Evolutionary conservation across 2,888 invertebrate genomes (phyloP).

Genomic region (Dasysyrphus tricinctus): DNA sequence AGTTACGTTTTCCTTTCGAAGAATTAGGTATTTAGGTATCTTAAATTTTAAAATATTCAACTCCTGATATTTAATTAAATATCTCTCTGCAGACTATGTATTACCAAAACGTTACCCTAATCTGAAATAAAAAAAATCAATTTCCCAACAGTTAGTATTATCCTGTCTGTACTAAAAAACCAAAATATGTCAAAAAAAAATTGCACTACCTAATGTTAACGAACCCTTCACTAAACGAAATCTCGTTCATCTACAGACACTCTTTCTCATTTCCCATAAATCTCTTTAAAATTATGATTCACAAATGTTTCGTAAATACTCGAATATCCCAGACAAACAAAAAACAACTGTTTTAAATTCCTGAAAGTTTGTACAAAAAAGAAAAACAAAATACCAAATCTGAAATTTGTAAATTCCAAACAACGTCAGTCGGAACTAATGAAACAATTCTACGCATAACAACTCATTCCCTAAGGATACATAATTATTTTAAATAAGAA

Average conservation of each 20-base stretch:
- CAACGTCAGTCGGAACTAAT: background rate
- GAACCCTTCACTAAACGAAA: background rate
- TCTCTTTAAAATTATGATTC: background rate
- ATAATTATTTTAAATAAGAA: background rate
- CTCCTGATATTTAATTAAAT: too few species aligned
- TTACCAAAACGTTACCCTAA: too few species aligned
- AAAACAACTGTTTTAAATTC: background rate
- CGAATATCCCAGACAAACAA: background rate
- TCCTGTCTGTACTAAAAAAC: background rate
- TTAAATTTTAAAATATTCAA: too few species aligned
- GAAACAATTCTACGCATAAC: background rate
- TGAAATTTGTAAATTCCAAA: background rate
- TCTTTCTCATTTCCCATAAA: background rate
- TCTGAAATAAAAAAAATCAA: background rate
- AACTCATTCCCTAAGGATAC: constrained; percentile 5
- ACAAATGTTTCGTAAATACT: background rate
- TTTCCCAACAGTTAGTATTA: background rate
- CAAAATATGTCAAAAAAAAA: too few species aligned
- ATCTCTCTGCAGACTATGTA: too few species aligned
- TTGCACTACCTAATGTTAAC: background rate
- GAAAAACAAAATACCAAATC: background rate
- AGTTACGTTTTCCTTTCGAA: too few species aligned
- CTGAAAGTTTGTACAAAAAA: background rate
- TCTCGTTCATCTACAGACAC: background rate
- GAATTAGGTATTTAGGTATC: too few species aligned